Evolutionary conservation across 2,797 vertebrate genomes (phyloP), one percentile per base, ranked within the genome.

Genomic region (Zalophus californianus): DNA sequence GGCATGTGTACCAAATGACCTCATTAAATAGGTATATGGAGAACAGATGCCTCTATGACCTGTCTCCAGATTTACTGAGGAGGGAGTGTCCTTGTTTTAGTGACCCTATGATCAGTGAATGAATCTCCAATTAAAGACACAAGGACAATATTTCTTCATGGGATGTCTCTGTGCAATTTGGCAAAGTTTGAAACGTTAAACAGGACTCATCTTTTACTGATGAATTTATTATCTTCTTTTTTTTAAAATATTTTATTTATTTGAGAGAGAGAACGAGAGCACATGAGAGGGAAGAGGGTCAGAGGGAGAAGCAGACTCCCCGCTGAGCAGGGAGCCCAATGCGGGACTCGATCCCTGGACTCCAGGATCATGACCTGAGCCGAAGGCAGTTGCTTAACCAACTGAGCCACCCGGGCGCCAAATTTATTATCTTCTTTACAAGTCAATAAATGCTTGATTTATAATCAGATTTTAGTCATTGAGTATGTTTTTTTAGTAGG

Each of bases 1-100:
- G 85, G 72, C 90, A 73, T 92, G 73, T 96, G 95, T 96, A 97
- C 90, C 82, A 97, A 94, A 97, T 98, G 96, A 97, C 98, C 97
- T 98, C 96, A 92, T 98, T 98, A 97, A 97, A 62, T 82, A 97
- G 86, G 97, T 97, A 86, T 97, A 95, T 97, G 93, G 96, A 54
- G 85, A 97, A 96, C 97, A 98, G 96, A 98, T 97, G 97, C 92
- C 90, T 97, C 66, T 70, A 23, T 97, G 98, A 97, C 97, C 97
- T 93, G 85, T 95, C 85, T 94, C 50, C 90, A 96, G 97, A 97
- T 96, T 98, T 97, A 96, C 96, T 66, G 96, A 94, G 87, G 58
- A 84, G 73, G 95, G 95, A 96, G 96, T 96, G 96, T 97, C 96
- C 96, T 98, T 97, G 95, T 91, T 96, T 95, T 95, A 95, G 83